These are phyloP conservation scores for Leptinotarsa texana DNA, from an alignment of 1,140 invertebrate species.

Conservation along the genomic window DNA sequence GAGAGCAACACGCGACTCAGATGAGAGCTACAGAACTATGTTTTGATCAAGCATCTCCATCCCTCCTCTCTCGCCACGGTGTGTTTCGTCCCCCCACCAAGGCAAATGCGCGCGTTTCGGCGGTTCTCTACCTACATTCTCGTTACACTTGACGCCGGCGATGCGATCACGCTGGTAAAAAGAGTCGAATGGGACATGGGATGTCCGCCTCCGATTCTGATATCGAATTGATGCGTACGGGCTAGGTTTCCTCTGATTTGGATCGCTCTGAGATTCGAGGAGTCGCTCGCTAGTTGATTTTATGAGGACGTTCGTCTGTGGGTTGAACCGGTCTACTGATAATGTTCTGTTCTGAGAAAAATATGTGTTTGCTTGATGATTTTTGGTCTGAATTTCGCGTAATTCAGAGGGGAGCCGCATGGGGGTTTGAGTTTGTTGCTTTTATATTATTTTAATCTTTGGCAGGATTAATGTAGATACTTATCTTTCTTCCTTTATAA, in stretches of 20 bases:
- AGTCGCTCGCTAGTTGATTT: conserved; percentile 2
- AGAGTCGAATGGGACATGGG: conserved; percentile 4
- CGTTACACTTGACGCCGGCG: conserved; percentile 1
- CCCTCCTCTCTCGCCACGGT: conserved; percentile 1
- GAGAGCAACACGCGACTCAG: conserved; percentile 43
- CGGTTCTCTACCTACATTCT: conserved; percentile 1
- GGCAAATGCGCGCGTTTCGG: not conserved
- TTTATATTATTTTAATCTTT: too few relatives aligned
- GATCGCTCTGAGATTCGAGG: conserved; percentile 32
- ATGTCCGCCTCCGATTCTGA: conserved; percentile 37
- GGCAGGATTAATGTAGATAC: too few relatives aligned
- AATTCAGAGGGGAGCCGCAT: too few relatives aligned
- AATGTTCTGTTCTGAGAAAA: not conserved
- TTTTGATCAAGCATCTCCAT: conserved; percentile 6
- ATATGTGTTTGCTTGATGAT: too few relatives aligned
- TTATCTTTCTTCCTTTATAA: too few relatives aligned
- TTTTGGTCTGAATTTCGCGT: too few relatives aligned
- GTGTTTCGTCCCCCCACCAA: not conserved
- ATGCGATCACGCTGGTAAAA: conserved; percentile 1
- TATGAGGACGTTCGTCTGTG: conserved; percentile 1
- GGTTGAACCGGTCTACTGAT: conserved; percentile 5
- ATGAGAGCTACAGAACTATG: conserved; percentile 5
- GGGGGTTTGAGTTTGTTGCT: too few relatives aligned
- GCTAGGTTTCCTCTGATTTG: conserved; percentile 37
- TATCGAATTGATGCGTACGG: conserved; percentile 50